Percentiles rank a stretch among this genome's conserved stretches.
These are phyloP conservation scores for Melanerpes aurifrons DNA, from an alignment of 2,113 vertebrate genomes.

Conservation along the genomic window DNA sequence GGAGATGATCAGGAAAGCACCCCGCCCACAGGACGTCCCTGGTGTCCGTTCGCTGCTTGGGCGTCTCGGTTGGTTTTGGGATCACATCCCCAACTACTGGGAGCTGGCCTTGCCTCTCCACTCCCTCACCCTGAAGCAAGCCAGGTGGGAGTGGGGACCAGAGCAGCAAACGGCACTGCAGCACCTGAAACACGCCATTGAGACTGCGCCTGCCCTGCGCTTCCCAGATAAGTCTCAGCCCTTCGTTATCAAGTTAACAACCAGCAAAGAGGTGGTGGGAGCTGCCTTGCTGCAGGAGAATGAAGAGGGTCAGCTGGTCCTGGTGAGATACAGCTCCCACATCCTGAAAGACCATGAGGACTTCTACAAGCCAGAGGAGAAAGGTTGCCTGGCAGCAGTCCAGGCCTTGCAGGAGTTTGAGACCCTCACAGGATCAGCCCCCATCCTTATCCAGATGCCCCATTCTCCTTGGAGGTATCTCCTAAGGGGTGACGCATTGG, in stretches of 20 bases:
- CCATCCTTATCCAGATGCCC: background rate
- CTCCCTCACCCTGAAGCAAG: fast-evolving
- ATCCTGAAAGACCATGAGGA: background rate
- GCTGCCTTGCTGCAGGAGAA: background rate
- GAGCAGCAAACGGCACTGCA: background rate
- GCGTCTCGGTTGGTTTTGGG: fast-evolving
- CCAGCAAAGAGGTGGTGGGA: fast-evolving
- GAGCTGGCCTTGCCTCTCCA: background rate
- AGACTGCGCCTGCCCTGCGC: fast-evolving
- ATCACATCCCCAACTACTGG: background rate
- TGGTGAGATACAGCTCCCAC: background rate
- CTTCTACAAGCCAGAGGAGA: background rate
- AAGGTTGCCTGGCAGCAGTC: background rate
- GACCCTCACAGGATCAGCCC: background rate
- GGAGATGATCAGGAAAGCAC: fast-evolving
- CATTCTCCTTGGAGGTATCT: background rate
- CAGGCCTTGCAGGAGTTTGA: background rate
- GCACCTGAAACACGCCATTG: fast-evolving
- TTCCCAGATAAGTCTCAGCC: background rate
- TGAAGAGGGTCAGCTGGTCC: fast-evolving
- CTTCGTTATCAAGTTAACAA: background rate
- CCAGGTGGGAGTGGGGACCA: fast-evolving
- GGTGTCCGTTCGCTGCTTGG: background rate
- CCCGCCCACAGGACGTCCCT: fast-evolving
- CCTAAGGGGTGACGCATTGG: fast-evolving